A percentile compares a stretch with the other conserved stretches of the same genome.
phyloP scores from a whole-genome alignment of 2,797 vertebrate genomes.

The Uromys caudimaculatus region DNA sequence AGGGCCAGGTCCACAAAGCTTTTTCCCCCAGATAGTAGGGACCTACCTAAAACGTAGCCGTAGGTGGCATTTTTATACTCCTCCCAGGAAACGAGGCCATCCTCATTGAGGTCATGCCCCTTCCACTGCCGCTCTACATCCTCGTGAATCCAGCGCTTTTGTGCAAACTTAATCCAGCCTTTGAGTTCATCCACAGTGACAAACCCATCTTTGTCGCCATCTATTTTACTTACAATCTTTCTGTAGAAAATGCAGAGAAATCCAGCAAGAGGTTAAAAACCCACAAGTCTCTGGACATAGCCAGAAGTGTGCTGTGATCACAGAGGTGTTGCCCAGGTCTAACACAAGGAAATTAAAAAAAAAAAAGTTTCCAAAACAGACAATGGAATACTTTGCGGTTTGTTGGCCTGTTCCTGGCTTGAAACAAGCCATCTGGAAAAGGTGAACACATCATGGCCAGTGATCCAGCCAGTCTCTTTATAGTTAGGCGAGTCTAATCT shows the following conservation, averaged over 20 bases:
- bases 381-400: neutral
- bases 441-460: neutral
- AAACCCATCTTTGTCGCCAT: conserved; percentile 95
- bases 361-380: neutral
- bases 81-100: conserved; percentile 96
- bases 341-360: conserved; percentile 5
- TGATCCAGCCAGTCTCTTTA: neutral
- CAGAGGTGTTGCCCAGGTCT: neutral
- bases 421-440: neutral
- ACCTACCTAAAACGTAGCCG: conserved; percentile 96
- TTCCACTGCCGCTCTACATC: conserved; percentile 99
- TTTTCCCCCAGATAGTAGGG: conserved; percentile 61
- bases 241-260: conserved; percentile 88
- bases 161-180: conserved; percentile 97
- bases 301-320: conserved; percentile 49
- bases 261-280: conserved; percentile 80
- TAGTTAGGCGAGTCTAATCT: neutral
- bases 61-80: conserved; percentile 99
- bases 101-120: conserved; percentile 96
- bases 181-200: conserved; percentile 96
- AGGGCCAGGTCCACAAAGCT: conserved; percentile 72
- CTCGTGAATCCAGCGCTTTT: conserved; percentile 99
- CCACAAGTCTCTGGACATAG: conserved; percentile 55
- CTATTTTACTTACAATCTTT: conserved; percentile 96
- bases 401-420: neutral